phyloP scores from a whole-genome alignment of 2,113 vertebrate genomes.

The Corythaeola cristata region DNA sequence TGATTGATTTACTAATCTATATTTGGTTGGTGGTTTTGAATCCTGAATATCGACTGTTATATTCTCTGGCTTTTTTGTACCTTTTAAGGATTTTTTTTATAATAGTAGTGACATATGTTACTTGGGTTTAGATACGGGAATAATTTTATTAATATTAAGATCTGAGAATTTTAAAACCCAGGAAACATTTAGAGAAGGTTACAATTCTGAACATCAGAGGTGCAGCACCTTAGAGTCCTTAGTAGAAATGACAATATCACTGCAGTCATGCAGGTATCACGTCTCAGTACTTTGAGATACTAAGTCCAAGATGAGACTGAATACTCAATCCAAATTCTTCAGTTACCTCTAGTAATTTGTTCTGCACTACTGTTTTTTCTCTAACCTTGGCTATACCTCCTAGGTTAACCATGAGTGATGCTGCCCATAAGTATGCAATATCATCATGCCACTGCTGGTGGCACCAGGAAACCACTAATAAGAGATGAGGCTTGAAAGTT shows the following conservation, averaged over 20 bases:
- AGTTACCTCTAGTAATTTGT: background rate
- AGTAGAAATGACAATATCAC: background rate
- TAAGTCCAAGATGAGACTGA: background rate
- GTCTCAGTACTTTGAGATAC: background rate
- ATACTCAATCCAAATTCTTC: background rate
- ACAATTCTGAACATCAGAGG: background rate
- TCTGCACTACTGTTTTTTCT: background rate
- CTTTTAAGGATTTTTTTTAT: background rate
- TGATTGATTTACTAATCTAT: background rate
- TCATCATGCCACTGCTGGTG: conserved; percentile 49
- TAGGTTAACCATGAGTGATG: background rate
- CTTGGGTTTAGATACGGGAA: background rate
- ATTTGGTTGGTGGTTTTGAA: background rate
- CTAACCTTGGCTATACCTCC: background rate
- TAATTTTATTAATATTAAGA: background rate
- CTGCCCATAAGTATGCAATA: conserved; percentile 29
- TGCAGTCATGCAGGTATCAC: background rate
- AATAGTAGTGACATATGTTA: background rate
- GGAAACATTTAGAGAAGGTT: background rate
- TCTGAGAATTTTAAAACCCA: background rate
- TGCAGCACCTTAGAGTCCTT: background rate
- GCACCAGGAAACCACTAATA: conserved; percentile 63
- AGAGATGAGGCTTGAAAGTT: conserved; percentile 18
- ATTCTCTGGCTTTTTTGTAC: background rate
- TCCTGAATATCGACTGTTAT: background rate